Evolutionary conservation across 2,113 vertebrate genomes (phyloP).

Genomic region (Ceyx cyanopectus): DNA sequence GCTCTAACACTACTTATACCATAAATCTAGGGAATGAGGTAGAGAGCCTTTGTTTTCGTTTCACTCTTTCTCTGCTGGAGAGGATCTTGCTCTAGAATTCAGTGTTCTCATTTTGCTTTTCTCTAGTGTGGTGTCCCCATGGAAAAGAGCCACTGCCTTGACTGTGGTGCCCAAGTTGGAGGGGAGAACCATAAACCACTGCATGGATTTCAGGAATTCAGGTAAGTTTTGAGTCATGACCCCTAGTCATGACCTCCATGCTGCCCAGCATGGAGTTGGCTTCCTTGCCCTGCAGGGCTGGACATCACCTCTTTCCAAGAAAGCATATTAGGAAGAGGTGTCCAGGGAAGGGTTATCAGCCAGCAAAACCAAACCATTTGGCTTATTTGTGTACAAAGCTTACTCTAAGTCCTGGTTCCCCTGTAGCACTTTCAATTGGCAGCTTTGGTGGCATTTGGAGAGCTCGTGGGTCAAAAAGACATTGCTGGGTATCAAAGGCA

Average conservation of each 20-base stretch:
- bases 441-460: not conserved
- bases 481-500: not conserved
- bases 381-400: not conserved
- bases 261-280: not conserved
- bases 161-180: conserved; percentile 80
- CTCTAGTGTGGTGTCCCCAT: conserved; percentile 87
- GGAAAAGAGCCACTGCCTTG: conserved; percentile 75
- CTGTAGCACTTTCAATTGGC: not conserved
- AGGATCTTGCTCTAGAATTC: not conserved
- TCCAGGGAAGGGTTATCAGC: not conserved
- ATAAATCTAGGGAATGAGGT: not conserved
- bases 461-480: not conserved
- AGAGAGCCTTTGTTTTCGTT: not conserved
- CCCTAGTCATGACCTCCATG: too few species aligned
- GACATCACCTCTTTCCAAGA: not conserved
- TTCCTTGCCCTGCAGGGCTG: not conserved
- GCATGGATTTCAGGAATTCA: not conserved
- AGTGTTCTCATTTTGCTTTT: not conserved
- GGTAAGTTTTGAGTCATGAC: not conserved
- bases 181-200: conserved; percentile 52
- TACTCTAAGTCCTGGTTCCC: not conserved
- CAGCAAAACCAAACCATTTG: not conserved
- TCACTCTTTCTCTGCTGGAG: not conserved
- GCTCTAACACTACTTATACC: not conserved
- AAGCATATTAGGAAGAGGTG: not conserved